These are phyloP conservation scores for Cyprinodon variegatus DNA, from an alignment of 2,113 vertebrate genomes.

Conservation along the genomic window DNA sequence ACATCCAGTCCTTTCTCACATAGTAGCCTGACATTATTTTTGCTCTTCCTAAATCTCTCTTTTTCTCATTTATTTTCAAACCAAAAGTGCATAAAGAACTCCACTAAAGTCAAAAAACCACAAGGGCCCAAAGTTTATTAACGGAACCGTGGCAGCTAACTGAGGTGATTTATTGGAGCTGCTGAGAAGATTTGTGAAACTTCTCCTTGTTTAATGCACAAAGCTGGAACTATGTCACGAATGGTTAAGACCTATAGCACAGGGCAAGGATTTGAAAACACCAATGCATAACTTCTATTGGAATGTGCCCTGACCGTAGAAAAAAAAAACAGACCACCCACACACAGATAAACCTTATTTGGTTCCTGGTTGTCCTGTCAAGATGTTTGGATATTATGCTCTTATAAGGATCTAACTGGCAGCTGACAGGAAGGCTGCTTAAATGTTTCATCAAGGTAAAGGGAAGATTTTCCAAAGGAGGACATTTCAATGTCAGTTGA, in stretches of 20 bases:
- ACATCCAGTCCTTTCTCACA: background rate
- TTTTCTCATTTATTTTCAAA: constrained; percentile 12
- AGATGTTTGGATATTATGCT: background rate
- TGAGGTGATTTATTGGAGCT: constrained; percentile 42
- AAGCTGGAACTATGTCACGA: constrained; percentile 38
- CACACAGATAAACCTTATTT: background rate
- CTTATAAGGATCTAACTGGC: constrained; percentile 2
- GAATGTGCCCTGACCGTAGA: constrained; percentile 26
- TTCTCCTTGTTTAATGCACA: constrained; percentile 27
- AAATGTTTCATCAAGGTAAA: constrained; percentile 26
- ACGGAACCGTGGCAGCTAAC: background rate
- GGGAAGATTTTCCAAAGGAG: background rate
- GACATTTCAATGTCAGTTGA: constrained; percentile 20
- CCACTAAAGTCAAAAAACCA: constrained; percentile 15
- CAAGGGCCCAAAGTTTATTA: constrained; percentile 5
- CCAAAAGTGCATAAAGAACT: constrained; percentile 18
- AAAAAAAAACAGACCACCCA: constrained; percentile 23
- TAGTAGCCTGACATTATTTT: background rate
- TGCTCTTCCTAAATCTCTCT: constrained; percentile 1
- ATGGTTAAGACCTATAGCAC: constrained; percentile 23
- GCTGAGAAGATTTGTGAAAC: constrained; percentile 42
- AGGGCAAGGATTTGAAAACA: constrained; percentile 40
- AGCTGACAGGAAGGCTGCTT: constrained; percentile 11
- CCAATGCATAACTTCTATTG: constrained; percentile 29
- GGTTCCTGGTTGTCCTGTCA: constrained; percentile 3